Base-by-base conservation (phyloP, 1,140 invertebrate species). In the Aphis craccivora region DNA sequence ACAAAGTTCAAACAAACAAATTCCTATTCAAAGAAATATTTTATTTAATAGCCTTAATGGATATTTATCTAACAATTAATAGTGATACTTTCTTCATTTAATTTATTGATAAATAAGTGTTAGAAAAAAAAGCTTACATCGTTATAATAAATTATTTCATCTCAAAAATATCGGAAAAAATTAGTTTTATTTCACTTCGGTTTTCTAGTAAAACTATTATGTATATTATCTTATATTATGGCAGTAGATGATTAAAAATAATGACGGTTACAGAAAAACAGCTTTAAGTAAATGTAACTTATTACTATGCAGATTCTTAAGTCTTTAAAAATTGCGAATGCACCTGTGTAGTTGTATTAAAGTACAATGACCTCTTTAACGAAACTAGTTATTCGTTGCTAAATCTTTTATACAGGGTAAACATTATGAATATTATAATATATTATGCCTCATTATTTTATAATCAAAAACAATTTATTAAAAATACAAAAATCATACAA, bases 341-440 rank as follows among this genome's bases (percentile, higher is more conserved):
- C 48, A 89, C n/a, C 1, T 18, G 6, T 18, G 6, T 40, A 23
- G 9, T 25, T 4, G 25, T 90, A 45, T n/a, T n/a, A 45, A 90
- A 90, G 89, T 14, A 90, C 89, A 43, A 30, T 35, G 55, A 90
- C 89, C 89, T 67, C 37, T 43, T 67, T 90, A 60, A 90, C 40
- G 89, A 67, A 90, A 90, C 89, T 60, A 67, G 89, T 90, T 90
- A 45, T 90, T 22, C 53, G 37, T 67, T 90, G 89, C 89, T 90
- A 90, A 90, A 90, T 90, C 23, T 25, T 67, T 20, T 43, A 45
- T 67, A 90, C 25, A 43, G 89, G 1, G 89, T 67, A 25, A 90
- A 22, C 20, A 6, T 30, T n/a, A 11, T 9, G 9, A 2, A 2
- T 40, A 40, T 40, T 40, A 40, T 40, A 40, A 35, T 83, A 83